These are phyloP conservation scores for Camelus dromedarius DNA, from an alignment of 2,113 vertebrate species.

Conservation along the genomic window DNA sequence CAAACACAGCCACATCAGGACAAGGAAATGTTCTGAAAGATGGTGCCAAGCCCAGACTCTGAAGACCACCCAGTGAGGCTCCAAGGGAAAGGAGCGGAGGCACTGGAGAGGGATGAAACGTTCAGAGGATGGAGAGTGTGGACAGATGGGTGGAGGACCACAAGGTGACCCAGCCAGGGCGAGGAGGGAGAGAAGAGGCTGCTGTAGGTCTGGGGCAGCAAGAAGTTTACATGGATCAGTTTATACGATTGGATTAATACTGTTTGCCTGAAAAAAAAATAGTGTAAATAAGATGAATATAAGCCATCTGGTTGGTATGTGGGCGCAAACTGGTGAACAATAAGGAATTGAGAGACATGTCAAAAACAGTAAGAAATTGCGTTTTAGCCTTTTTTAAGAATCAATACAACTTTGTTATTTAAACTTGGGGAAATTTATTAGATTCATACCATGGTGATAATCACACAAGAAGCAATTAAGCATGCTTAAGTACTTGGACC, in stretches of 20 bases:
- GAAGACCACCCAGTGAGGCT: slow-evolving; percentile 70
- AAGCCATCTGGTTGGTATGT: slow-evolving; percentile 82
- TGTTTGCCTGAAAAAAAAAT: slow-evolving; percentile 79
- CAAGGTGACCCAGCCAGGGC: slow-evolving; percentile 65
- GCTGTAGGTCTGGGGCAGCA: slow-evolving; percentile 80
- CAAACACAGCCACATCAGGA: neutral
- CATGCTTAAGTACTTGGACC: neutral
- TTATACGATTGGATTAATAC: slow-evolving; percentile 81
- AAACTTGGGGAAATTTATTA: neutral
- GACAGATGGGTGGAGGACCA: slow-evolving; percentile 67
- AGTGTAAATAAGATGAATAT: slow-evolving; percentile 82
- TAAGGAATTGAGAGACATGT: slow-evolving; percentile 54
- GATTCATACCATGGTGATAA: neutral
- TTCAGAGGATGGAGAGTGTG: slow-evolving; percentile 24
- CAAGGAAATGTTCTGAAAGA: slow-evolving; percentile 35
- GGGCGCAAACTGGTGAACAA: slow-evolving; percentile 55
- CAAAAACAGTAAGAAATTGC: neutral
- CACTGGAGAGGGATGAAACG: slow-evolving; percentile 70
- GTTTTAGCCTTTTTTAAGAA: slow-evolving; percentile 28
- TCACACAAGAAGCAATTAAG: neutral
- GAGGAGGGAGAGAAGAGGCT: slow-evolving; percentile 64
- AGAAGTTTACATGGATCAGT: slow-evolving; percentile 78
- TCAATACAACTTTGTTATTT: neutral
- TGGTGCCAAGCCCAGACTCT: slow-evolving; percentile 9
- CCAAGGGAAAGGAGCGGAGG: slow-evolving; percentile 18